Percentiles rank a stretch among this genome's conserved stretches.
Evolutionary conservation across 64 coral and sea anemone species (phyloP).

Genomic region (Cladopsammia gracilis): DNA sequence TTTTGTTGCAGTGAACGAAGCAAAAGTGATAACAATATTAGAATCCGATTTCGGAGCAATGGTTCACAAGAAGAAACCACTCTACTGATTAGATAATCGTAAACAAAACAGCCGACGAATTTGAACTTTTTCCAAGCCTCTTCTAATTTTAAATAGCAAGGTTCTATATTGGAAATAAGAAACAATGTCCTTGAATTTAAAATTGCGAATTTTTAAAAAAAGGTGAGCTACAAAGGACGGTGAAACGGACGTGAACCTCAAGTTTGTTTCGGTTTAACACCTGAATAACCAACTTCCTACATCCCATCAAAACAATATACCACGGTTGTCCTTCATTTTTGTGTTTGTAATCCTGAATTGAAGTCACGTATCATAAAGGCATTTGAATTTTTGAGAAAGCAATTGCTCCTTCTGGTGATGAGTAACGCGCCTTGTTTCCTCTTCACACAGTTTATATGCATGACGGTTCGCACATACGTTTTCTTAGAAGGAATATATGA

Average conservation of each 20-base stretch:
- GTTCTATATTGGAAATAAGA: neutral
- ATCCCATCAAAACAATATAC: too few relatives aligned
- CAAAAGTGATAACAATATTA: too few relatives aligned
- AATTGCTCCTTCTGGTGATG: too few relatives aligned
- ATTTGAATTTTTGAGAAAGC: too few relatives aligned
- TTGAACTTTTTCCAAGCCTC: constrained; percentile 1
- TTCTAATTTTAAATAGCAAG: neutral
- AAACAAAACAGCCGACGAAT: neutral
- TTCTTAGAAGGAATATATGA: too few relatives aligned
- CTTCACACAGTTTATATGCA: too few relatives aligned
- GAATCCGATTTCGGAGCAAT: too few relatives aligned
- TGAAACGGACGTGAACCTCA: neutral
- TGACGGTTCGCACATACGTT: too few relatives aligned
- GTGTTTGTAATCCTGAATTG: neutral
- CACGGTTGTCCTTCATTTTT: neutral
- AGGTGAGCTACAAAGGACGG: neutral
- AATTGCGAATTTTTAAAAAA: neutral
- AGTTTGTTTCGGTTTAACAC: neutral
- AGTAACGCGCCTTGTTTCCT: too few relatives aligned
- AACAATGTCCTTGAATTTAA: neutral
- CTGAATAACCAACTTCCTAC: neutral
- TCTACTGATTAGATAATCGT: too few relatives aligned
- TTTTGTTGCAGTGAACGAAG: too few relatives aligned
- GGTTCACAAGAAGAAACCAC: neutral
- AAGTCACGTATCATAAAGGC: neutral